Evolutionary conservation across 2,797 vertebrate genomes (phyloP).

Genomic region (Anguilla marmorata): DNA sequence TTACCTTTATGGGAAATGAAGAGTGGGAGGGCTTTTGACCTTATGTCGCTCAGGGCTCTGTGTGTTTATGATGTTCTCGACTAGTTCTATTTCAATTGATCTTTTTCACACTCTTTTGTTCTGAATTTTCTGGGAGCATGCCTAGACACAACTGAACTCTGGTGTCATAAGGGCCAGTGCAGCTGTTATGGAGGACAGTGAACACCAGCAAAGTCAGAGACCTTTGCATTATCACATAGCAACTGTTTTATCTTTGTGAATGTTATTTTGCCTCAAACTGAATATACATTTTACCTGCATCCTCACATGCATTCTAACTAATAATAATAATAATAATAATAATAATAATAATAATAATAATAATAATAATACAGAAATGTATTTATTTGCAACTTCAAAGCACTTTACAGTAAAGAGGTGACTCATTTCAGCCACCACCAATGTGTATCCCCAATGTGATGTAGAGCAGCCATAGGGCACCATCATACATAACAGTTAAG

Average conservation of each 20-base stretch:
- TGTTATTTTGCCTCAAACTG: neutral
- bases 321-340: neutral
- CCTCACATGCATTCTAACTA: neutral
- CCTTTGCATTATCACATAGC: neutral
- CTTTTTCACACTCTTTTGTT: neutral
- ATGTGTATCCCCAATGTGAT: neutral
- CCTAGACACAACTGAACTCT: neutral
- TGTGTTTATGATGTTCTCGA: slow-evolving; percentile 38
- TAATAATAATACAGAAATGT: neutral
- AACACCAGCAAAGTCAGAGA: neutral
- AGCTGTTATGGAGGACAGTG: neutral
- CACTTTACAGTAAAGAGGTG: neutral
- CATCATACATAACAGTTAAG: neutral
- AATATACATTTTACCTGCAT: neutral
- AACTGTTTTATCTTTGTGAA: neutral
- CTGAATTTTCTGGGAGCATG: neutral
- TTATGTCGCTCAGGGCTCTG: slow-evolving; percentile 58
- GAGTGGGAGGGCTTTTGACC: slow-evolving; percentile 72
- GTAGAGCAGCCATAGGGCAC: neutral
- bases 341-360: neutral
- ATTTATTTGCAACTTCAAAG: neutral
- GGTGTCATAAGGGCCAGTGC: neutral
- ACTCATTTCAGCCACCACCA: neutral
- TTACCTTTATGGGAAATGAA: slow-evolving; percentile 61
- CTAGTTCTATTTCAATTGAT: neutral